These are phyloP conservation scores for Pygocentrus nattereri DNA, from an alignment of 2,797 vertebrate species.

Conservation along the genomic window DNA sequence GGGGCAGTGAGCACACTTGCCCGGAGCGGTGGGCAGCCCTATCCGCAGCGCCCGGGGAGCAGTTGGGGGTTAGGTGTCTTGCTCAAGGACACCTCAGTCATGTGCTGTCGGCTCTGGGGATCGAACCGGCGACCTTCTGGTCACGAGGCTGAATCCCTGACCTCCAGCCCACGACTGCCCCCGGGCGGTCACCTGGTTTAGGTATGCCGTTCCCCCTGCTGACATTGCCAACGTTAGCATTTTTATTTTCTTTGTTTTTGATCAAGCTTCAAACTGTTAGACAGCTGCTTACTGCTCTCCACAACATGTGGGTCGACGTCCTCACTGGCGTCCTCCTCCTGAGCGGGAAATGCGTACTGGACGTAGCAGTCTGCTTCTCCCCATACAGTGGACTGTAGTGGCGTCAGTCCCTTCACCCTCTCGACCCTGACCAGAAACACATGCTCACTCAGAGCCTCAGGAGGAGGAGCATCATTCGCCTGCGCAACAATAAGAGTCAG, in stretches of 20 bases:
- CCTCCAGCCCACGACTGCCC: too few relatives aligned
- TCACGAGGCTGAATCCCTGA: too few relatives aligned
- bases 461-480: constrained; percentile 56
- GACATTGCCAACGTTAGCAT: too few relatives aligned
- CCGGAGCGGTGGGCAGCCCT: too few relatives aligned
- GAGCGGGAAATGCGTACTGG: constrained; percentile 91
- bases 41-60: too few relatives aligned
- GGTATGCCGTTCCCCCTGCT: too few relatives aligned
- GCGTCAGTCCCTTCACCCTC: constrained; percentile 85
- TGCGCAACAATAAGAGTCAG: constrained; percentile 58
- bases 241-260: not conserved
- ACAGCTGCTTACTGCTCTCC: constrained; percentile 79
- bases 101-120: too few relatives aligned
- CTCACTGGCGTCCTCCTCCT: constrained; percentile 65
- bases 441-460: constrained; percentile 81
- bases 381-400: constrained; percentile 94
- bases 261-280: not conserved
- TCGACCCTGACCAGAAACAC: constrained; percentile 89
- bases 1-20: too few relatives aligned
- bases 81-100: too few relatives aligned
- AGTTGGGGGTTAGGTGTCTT: too few relatives aligned
- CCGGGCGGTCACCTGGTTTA: too few relatives aligned
- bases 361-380: constrained; percentile 96
- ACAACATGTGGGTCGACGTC: constrained; percentile 66
- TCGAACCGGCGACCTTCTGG: too few relatives aligned